phyloP scores from a whole-genome alignment of 1,140 invertebrate species.

The Doryteuthis pealeii region DNA sequence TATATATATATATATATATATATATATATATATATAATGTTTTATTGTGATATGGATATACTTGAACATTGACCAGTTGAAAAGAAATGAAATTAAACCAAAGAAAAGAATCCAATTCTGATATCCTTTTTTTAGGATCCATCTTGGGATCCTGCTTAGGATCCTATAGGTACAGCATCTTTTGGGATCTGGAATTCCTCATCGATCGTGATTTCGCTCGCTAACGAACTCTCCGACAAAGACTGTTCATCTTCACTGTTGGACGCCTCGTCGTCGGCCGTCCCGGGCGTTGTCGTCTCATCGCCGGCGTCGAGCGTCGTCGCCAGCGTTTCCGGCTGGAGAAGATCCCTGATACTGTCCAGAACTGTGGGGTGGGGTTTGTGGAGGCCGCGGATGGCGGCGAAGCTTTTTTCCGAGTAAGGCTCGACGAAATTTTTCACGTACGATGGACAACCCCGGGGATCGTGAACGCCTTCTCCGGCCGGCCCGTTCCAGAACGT shows the following conservation, averaged over 20 bases:
- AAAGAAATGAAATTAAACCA: too few species aligned
- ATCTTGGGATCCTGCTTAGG: too few species aligned
- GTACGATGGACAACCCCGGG: constrained; percentile 50
- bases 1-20: too few species aligned
- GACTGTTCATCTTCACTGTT: constrained; percentile 6
- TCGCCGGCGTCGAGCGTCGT: neutral
- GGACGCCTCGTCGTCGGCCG: neutral
- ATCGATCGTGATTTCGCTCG: constrained; percentile 2
- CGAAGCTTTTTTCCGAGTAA: constrained; percentile 18
- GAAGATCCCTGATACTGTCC: constrained; percentile 29
- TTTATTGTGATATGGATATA: too few species aligned
- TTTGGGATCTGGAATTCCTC: constrained; percentile 12
- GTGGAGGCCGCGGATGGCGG: constrained; percentile 22
- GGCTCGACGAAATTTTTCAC: constrained; percentile 43
- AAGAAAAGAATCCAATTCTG: too few species aligned
- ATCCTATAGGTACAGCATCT: constrained; percentile 9
- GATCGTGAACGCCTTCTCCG: constrained; percentile 41
- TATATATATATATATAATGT: too few species aligned
- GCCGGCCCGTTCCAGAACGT: constrained; percentile 51
- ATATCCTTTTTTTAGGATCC: too few species aligned
- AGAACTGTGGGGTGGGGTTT: constrained; percentile 54
- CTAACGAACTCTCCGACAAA: too few species aligned
- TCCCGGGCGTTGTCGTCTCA: neutral
- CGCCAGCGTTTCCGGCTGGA: neutral
- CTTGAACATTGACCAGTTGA: too few species aligned